These are phyloP conservation scores for Oenanthe oenanthe DNA, from an alignment of 2,113 vertebrate genomes.

Conservation along the genomic window DNA sequence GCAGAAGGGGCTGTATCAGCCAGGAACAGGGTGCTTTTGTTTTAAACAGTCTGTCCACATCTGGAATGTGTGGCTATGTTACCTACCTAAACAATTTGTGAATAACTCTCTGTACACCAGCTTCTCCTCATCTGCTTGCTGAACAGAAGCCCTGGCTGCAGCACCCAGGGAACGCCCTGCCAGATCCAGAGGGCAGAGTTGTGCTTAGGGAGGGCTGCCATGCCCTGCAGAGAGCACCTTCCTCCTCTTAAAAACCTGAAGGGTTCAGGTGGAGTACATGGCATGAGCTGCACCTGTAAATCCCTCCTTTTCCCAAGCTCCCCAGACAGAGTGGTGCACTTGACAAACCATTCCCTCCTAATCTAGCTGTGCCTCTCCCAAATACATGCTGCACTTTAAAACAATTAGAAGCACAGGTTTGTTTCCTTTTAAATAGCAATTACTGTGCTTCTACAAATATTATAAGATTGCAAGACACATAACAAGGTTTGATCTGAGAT, in stretches of 20 bases:
- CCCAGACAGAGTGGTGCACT: not conserved
- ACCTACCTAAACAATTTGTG: not conserved
- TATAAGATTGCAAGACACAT: not conserved
- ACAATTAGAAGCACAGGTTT: not conserved
- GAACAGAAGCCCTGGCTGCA: not conserved
- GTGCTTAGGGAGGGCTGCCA: not conserved
- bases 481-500: not conserved
- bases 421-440: not conserved
- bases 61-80: not conserved
- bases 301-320: not conserved
- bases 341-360: not conserved
- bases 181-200: not conserved
- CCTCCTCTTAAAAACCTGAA: not conserved
- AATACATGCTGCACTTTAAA: not conserved
- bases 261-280: accelerated
- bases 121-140: not conserved
- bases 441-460: not conserved
- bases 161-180: not conserved
- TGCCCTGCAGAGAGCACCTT: not conserved
- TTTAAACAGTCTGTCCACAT: not conserved
- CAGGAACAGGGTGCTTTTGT: not conserved
- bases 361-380: not conserved
- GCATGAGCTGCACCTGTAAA: not conserved
- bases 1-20: not conserved
- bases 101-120: not conserved